A percentile compares a stretch with the other conserved stretches of the same genome.
phyloP scores from a whole-genome alignment of 2,113 vertebrate species.

The Psilopogon haemacephalus region DNA sequence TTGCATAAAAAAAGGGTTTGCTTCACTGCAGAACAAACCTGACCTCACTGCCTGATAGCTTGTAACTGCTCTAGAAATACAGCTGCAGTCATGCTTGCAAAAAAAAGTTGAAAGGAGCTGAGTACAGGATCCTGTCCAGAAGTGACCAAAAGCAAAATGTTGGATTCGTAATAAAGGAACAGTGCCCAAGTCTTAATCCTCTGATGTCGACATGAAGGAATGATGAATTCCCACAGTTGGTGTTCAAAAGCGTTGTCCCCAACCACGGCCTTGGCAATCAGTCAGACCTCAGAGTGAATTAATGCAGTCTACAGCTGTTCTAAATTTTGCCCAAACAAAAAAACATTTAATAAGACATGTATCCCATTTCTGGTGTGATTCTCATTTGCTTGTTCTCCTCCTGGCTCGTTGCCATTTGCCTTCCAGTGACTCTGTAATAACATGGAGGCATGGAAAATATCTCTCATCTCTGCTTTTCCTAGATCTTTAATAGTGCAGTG shows the following conservation, averaged over 20 bases:
- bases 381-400: slow-evolving; percentile 43
- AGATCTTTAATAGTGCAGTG: neutral
- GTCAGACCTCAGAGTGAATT: slow-evolving; percentile 42
- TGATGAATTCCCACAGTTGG: slow-evolving; percentile 45
- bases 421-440: slow-evolving; percentile 47
- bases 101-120: neutral
- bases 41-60: neutral
- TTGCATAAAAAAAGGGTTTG: neutral
- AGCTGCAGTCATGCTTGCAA: neutral
- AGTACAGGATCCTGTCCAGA: neutral
- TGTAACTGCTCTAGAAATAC: neutral
- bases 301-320: slow-evolving; percentile 52
- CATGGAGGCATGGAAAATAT: slow-evolving; percentile 42
- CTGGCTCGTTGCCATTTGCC: slow-evolving; percentile 63
- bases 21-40: neutral
- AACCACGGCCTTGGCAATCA: slow-evolving; percentile 22
- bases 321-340: slow-evolving; percentile 34
- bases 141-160: neutral
- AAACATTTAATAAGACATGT: neutral
- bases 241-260: slow-evolving; percentile 30
- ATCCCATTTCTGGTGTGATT: slow-evolving; percentile 45
- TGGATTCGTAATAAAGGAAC: neutral
- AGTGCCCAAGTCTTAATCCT: neutral
- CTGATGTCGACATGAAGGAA: slow-evolving; percentile 1
- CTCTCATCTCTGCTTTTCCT: slow-evolving; percentile 34